Conservation (phyloP, 1,140 invertebrate genomes). For the Ceratina calcarata region DNA sequence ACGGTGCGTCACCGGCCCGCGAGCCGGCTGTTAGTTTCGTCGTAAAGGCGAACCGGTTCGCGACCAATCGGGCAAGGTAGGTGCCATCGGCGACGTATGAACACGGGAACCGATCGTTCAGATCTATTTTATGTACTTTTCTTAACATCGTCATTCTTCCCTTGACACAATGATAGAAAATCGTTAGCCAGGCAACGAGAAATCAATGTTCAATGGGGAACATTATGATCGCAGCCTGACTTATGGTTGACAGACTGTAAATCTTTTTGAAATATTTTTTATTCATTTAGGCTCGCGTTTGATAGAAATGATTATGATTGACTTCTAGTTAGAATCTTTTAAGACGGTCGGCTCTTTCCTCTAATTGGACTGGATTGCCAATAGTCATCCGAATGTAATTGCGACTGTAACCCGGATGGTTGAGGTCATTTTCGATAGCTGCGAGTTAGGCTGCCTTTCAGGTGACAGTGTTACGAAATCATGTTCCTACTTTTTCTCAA, state of each 20-base stretch:
- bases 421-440: background rate
- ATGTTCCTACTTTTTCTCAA: background rate
- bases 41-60: constrained; percentile 59
- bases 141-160: background rate
- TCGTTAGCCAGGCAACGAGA: too few species aligned
- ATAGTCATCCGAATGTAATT: constrained; percentile 16
- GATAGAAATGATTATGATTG: background rate
- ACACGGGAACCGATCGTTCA: background rate
- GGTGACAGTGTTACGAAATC: constrained; percentile 16
- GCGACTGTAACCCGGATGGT: background rate
- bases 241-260: too few species aligned
- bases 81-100: constrained; percentile 36
- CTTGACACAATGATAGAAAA: background rate
- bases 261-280: too few species aligned
- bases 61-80: constrained; percentile 56
- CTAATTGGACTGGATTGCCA: constrained; percentile 8
- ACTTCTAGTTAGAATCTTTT: background rate
- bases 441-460: too few species aligned
- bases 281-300: background rate
- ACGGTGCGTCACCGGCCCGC: constrained; percentile 33
- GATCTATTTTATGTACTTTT: constrained; percentile 1
- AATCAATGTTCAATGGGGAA: too few species aligned
- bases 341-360: constrained; percentile 4
- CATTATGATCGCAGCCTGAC: too few species aligned
- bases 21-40: constrained; percentile 40